Evolutionary conservation across 1,140 invertebrate genomes (phyloP).

Genomic region (Mercenaria mercenaria): DNA sequence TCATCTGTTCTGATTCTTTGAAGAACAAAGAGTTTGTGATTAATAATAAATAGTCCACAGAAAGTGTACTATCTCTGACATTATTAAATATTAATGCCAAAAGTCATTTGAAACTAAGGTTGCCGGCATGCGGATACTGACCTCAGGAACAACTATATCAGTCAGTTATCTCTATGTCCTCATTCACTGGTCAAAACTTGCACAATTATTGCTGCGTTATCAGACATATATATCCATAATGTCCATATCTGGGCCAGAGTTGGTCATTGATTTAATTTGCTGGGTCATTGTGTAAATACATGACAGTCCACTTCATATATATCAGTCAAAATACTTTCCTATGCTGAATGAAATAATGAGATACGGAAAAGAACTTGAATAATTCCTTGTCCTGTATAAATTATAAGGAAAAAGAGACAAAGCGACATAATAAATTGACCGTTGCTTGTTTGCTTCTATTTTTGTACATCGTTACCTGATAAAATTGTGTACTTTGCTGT

Average conservation of each 20-base stretch:
- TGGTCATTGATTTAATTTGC: neutral
- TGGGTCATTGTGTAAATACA: neutral
- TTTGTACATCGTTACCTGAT: too few relatives aligned
- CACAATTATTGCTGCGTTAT: neutral
- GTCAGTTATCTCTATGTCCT: neutral
- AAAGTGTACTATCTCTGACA: neutral
- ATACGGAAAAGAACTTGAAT: too few relatives aligned
- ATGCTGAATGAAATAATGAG: too few relatives aligned
- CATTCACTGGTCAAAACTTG: conserved; percentile 7
- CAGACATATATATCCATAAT: neutral
- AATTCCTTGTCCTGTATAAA: too few relatives aligned
- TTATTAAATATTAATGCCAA: neutral
- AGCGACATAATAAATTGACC: too few relatives aligned
- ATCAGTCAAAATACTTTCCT: too few relatives aligned
- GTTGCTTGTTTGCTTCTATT: too few relatives aligned
- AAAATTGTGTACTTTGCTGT: too few relatives aligned
- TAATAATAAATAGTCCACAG: neutral
- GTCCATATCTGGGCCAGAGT: neutral
- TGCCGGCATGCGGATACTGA: neutral
- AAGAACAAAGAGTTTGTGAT: neutral
- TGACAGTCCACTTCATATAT: neutral
- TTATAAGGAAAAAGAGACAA: too few relatives aligned
- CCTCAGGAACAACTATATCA: neutral
- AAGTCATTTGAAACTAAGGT: conserved; percentile 11
- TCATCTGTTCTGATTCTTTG: neutral